Conservation (phyloP, 1,140 invertebrate genomes). For the Linepithema humile region DNA sequence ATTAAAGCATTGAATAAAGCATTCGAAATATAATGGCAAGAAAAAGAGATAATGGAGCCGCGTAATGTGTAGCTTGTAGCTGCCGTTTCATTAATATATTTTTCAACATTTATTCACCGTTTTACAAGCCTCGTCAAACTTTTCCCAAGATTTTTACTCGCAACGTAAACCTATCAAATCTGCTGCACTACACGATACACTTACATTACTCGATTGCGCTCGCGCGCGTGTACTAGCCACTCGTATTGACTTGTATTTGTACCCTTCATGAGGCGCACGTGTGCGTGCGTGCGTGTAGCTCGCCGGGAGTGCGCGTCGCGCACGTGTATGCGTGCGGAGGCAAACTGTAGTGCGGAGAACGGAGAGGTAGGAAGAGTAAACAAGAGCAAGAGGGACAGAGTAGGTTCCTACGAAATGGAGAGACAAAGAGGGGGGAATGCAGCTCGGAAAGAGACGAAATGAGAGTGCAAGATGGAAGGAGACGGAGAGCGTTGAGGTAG, state of each 20-base stretch:
- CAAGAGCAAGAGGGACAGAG: constrained; percentile 39
- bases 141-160: constrained; percentile 17
- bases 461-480: constrained; percentile 13
- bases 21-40: background rate
- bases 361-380: constrained; percentile 45
- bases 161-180: constrained; percentile 27
- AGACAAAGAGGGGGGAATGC: constrained; percentile 2
- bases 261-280: constrained; percentile 3
- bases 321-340: background rate
- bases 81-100: background rate
- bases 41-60: background rate
- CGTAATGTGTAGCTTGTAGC: background rate
- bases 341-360: constrained; percentile 49
- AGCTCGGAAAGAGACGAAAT: constrained; percentile 34
- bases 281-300: background rate
- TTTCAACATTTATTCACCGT: background rate
- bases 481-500: constrained; percentile 12
- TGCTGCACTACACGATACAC: background rate
- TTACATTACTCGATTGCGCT: constrained; percentile 31
- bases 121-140: background rate
- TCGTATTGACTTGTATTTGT: constrained; percentile 54
- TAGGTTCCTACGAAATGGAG: constrained; percentile 38
- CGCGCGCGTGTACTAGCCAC: constrained; percentile 16
- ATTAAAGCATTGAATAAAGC: background rate
- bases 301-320: too few species aligned